Percentiles rank a stretch among this genome's conserved stretches.
Conservation (phyloP, 2,888 invertebrate genomes). For the Nematopogon swammerdamellus region DNA sequence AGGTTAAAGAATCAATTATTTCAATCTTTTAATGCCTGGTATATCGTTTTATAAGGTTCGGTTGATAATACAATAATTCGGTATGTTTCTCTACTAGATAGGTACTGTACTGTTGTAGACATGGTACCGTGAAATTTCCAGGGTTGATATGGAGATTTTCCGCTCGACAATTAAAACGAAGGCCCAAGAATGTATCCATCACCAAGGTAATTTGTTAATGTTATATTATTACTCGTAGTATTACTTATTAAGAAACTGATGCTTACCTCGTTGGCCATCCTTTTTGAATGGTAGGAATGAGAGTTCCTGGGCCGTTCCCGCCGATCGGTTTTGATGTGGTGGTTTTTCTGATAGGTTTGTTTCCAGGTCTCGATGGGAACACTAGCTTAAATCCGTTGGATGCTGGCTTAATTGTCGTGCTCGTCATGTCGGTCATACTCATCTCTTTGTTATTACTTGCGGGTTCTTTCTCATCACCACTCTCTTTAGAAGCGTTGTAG, state of each 20-base stretch:
- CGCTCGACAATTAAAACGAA: too few relatives aligned
- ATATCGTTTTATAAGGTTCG: too few relatives aligned
- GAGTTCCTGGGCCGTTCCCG: conserved; percentile 38
- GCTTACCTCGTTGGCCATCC: conserved; percentile 78
- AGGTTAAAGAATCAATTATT: neutral
- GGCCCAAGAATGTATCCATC: too few relatives aligned
- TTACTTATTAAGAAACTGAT: too few relatives aligned
- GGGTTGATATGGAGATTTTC: too few relatives aligned
- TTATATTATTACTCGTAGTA: too few relatives aligned
- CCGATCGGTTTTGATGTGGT: conserved; percentile 53
- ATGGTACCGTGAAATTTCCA: too few relatives aligned
- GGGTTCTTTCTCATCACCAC: conserved; percentile 11
- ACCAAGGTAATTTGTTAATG: too few relatives aligned
- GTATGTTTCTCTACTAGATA: too few relatives aligned
- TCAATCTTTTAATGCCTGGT: too few relatives aligned
- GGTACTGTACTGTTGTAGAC: too few relatives aligned
- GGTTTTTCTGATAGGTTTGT: conserved; percentile 56
- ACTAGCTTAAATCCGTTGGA: conserved; percentile 63
- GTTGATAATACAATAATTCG: too few relatives aligned
- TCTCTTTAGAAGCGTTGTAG: conserved; percentile 33
- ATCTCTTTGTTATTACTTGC: conserved; percentile 7
- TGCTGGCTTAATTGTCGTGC: conserved; percentile 36
- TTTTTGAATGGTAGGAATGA: conserved; percentile 70
- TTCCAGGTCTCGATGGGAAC: conserved; percentile 75
- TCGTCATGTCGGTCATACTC: conserved; percentile 11